These are phyloP conservation scores for Sciurus carolinensis DNA, from an alignment of 2,797 vertebrate genomes.

Conservation along the genomic window DNA sequence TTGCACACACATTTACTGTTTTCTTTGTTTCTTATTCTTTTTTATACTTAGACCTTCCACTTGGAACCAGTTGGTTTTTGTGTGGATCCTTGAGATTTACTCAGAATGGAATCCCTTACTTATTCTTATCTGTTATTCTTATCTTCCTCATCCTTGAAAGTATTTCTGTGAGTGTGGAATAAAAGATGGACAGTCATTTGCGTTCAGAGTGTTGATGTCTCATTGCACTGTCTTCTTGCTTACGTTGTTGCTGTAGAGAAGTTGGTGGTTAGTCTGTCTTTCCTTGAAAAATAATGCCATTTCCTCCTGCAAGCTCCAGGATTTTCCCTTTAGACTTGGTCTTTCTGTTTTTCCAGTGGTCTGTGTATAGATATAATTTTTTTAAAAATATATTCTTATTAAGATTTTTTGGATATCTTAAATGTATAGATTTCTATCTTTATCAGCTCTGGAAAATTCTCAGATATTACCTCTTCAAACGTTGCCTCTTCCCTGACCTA, in stretches of 20 bases:
- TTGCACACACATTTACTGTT: neutral
- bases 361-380: neutral
- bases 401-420: neutral
- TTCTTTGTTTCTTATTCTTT: conserved; percentile 14
- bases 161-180: neutral
- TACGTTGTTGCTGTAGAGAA: conserved; percentile 5
- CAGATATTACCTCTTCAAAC: neutral
- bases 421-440: conserved; percentile 7
- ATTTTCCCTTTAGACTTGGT: conserved; percentile 15
- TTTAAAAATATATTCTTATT: neutral
- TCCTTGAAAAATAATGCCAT: neutral
- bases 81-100: conserved; percentile 47
- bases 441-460: conserved; percentile 24
- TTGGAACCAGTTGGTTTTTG: neutral
- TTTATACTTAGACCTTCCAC: conserved; percentile 5
- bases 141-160: conserved; percentile 5
- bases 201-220: neutral
- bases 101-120: conserved; percentile 7
- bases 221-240: conserved; percentile 28
- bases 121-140: conserved; percentile 41
- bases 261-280: neutral
- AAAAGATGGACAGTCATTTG: neutral
- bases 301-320: neutral
- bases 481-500: neutral
- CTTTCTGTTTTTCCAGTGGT: conserved; percentile 5